phyloP scores from a whole-genome alignment of 2,888 invertebrate genomes.

The Elmis aenea region DNA sequence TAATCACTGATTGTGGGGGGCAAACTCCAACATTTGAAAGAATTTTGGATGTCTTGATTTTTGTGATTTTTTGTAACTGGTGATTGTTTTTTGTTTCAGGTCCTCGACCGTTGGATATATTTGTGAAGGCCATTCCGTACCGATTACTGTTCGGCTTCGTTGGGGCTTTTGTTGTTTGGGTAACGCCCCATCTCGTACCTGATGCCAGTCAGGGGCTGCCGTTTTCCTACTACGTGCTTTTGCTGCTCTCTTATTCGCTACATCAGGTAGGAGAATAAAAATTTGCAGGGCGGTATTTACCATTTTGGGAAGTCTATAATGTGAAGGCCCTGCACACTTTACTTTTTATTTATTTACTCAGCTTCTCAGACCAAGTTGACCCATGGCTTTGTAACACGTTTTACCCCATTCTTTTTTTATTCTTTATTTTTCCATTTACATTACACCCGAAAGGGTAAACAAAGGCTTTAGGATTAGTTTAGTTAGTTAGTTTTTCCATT shows the following conservation, averaged over 20 bases:
- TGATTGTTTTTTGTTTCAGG: conserved; percentile 60
- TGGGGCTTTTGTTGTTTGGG: conserved; percentile 77
- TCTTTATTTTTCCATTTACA: too few relatives aligned
- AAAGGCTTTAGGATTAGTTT: too few relatives aligned
- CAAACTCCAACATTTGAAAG: too few relatives aligned
- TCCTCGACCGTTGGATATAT: conserved; percentile 82
- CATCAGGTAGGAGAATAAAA: conserved; percentile 67
- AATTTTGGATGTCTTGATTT: too few relatives aligned
- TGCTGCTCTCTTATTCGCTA: conserved; percentile 76
- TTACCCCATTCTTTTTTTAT: too few relatives aligned
- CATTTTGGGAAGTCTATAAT: conserved; percentile 1
- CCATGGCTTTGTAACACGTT: too few relatives aligned
- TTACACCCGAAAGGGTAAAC: too few relatives aligned
- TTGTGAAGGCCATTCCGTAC: conserved; percentile 82
- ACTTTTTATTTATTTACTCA: too few relatives aligned
- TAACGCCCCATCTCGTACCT: conserved; percentile 71
- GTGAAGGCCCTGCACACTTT: too few relatives aligned
- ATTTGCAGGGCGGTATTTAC: background rate
- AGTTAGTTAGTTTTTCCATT: too few relatives aligned
- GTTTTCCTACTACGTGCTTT: conserved; percentile 67
- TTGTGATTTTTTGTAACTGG: background rate
- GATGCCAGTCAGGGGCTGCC: conserved; percentile 58
- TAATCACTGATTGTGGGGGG: too few relatives aligned
- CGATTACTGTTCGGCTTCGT: conserved; percentile 81
- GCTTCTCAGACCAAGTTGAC: too few relatives aligned